These are phyloP conservation scores for Ahaetulla prasina DNA, from an alignment of 2,113 vertebrate genomes.

Conservation along the genomic window DNA sequence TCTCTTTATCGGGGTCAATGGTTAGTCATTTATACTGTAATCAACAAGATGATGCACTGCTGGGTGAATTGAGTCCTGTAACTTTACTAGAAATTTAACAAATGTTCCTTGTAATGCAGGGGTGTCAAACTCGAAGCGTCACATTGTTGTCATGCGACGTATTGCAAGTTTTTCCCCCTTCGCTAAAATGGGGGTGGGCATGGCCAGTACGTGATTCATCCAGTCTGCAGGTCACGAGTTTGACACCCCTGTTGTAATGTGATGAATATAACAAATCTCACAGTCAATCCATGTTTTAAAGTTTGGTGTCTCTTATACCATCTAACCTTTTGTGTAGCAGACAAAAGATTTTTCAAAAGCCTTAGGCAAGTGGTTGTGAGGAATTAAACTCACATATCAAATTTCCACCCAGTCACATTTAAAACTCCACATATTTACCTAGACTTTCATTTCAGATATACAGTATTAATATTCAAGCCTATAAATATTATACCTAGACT, in stretches of 20 bases:
- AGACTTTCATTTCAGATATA: background rate
- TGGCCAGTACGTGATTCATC: too few species aligned
- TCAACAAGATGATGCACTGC: background rate
- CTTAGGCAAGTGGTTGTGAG: too few species aligned
- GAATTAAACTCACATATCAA: background rate
- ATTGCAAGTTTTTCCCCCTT: too few species aligned
- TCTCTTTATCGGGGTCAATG: background rate
- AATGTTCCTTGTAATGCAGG: background rate
- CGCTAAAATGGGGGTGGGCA: too few species aligned
- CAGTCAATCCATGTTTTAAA: background rate
- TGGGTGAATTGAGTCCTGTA: background rate
- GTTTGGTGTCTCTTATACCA: background rate
- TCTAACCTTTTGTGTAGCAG: background rate
- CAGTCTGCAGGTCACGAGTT: too few species aligned
- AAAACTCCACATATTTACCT: background rate
- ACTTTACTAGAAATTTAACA: background rate
- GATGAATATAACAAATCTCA: background rate
- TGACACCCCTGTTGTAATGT: too few species aligned
- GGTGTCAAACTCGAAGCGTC: too few species aligned
- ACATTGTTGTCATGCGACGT: too few species aligned
- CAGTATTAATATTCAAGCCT: background rate
- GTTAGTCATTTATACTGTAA: background rate
- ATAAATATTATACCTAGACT: constrained; percentile 19
- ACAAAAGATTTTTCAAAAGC: background rate
- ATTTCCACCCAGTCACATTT: background rate